phyloP scores from a whole-genome alignment of 2,113 vertebrate genomes.

The Corvus cornix region DNA sequence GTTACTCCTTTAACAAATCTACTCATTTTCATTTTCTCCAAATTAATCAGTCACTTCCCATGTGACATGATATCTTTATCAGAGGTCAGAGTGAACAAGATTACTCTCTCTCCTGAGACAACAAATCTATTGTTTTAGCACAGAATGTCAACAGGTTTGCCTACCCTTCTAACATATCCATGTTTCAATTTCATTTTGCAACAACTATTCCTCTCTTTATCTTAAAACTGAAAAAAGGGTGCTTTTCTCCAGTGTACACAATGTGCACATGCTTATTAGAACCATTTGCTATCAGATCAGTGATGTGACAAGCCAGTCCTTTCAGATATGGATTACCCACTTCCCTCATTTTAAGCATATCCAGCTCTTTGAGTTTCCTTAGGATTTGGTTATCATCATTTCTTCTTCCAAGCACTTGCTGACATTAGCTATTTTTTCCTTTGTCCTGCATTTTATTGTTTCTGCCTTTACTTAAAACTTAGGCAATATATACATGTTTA shows the following conservation, averaged over 20 bases:
- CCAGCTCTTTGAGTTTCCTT: background rate
- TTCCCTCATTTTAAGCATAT: background rate
- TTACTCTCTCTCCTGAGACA: background rate
- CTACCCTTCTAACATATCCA: background rate
- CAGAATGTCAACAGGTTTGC: background rate
- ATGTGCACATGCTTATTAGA: background rate
- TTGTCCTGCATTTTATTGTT: background rate
- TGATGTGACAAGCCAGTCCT: background rate
- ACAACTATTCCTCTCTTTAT: background rate
- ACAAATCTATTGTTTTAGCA: background rate
- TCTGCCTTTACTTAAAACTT: background rate
- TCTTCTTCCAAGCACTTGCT: background rate
- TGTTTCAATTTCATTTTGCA: background rate
- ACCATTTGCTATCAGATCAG: background rate
- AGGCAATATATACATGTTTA: background rate
- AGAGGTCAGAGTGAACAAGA: background rate
- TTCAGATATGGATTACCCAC: background rate
- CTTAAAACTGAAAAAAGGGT: background rate
- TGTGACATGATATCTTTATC: background rate
- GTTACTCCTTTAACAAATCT: background rate
- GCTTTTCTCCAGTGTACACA: background rate
- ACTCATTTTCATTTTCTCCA: background rate
- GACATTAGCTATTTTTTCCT: background rate
- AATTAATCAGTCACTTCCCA: background rate
- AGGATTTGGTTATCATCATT: background rate